Percentiles rank a stretch among this genome's conserved stretches.
Evolutionary conservation across 2,888 invertebrate genomes (phyloP).

Genomic region (Drosophila cognata): DNA sequence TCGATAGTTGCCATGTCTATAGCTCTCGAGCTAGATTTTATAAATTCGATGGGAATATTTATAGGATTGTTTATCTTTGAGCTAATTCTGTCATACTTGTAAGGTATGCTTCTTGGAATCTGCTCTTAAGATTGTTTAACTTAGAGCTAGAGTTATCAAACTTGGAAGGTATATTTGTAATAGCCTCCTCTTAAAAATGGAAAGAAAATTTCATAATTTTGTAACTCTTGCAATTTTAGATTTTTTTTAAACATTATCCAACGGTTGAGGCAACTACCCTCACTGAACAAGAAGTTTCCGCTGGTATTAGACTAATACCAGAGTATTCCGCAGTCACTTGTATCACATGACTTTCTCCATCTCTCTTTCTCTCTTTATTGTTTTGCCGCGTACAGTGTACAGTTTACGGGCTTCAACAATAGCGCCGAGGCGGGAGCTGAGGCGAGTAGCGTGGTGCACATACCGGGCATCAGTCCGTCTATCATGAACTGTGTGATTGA

Average conservation of each 20-base stretch:
- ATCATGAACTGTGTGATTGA: conserved; percentile 92
- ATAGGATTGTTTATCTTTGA: not conserved
- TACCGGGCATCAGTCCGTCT: conserved; percentile 91
- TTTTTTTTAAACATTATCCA: not conserved
- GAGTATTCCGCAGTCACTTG: not conserved
- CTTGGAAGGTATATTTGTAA: not conserved
- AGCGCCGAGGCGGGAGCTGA: conserved; percentile 53
- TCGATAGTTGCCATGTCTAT: too few relatives aligned
- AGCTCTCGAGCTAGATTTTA: too few relatives aligned
- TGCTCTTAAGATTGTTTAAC: not conserved
- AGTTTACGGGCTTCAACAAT: conserved; percentile 80
- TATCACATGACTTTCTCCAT: not conserved
- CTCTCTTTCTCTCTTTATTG: not conserved
- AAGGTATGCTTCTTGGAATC: not conserved
- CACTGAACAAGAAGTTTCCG: not conserved
- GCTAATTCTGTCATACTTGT: not conserved
- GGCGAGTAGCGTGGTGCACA: conserved; percentile 89
- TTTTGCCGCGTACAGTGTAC: conserved; percentile 64
- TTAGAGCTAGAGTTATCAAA: not conserved
- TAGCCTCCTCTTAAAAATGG: not conserved
- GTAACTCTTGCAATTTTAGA: not conserved
- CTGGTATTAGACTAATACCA: not conserved
- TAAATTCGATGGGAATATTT: too few relatives aligned
- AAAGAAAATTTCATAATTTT: not conserved
- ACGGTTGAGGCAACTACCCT: not conserved